phyloP scores from a whole-genome alignment of 2,797 vertebrate genomes.

The Hippocampus kuda region DNA sequence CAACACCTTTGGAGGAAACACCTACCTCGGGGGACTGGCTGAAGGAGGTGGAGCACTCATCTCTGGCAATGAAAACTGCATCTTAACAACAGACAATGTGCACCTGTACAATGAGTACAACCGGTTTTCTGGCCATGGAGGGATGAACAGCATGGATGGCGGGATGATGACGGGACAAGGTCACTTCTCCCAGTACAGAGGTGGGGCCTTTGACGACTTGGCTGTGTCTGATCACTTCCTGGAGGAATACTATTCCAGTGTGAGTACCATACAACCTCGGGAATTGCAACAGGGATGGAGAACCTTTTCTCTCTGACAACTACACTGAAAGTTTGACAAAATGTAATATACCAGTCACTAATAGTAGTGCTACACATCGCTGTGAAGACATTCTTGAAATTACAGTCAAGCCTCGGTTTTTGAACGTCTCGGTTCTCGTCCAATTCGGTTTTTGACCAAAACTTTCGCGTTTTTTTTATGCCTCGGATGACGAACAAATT shows the following conservation, averaged over 20 bases:
- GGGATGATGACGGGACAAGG: slow-evolving; percentile 20
- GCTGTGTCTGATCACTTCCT: slow-evolving; percentile 55
- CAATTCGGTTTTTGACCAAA: no score
- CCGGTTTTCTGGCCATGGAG: not conserved
- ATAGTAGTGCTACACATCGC: no score
- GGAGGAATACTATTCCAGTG: slow-evolving; percentile 53
- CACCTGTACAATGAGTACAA: slow-evolving; percentile 14
- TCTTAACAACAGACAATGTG: slow-evolving; percentile 10
- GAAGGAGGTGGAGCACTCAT: not conserved
- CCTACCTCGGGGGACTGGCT: not conserved
- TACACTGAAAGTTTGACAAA: not conserved
- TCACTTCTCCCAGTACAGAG: slow-evolving; percentile 8
- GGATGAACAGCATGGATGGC: not conserved
- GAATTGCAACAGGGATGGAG: not conserved
- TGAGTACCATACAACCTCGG: slow-evolving; percentile 37
- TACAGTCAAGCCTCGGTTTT: no score
- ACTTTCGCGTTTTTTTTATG: no score
- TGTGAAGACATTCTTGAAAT: no score
- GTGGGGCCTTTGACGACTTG: slow-evolving; percentile 40
- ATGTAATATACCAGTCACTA: not conserved
- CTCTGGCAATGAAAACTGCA: slow-evolving; percentile 2
- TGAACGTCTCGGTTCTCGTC: no score
- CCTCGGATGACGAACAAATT: no score
- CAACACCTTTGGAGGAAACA: not conserved
- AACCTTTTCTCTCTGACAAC: not conserved